Percentiles rank a stretch among this genome's conserved stretches.
These are phyloP conservation scores for Pituophis catenifer DNA, from an alignment of 2,113 vertebrate species.

Conservation along the genomic window DNA sequence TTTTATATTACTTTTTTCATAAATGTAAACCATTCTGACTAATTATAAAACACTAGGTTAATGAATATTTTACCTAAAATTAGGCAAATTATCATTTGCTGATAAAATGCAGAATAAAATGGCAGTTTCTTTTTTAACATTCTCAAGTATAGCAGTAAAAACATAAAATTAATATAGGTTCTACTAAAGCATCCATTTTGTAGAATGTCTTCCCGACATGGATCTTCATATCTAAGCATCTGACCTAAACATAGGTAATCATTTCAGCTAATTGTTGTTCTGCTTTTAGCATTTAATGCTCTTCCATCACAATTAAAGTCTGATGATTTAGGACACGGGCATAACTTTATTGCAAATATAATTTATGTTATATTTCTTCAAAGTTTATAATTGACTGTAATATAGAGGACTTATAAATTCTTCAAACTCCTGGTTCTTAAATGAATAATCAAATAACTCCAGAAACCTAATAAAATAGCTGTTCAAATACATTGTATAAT, in stretches of 20 bases:
- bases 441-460: neutral
- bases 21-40: neutral
- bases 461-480: slow-evolving; percentile 21
- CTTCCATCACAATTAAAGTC: neutral
- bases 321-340: neutral
- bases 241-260: neutral
- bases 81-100: neutral
- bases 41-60: neutral
- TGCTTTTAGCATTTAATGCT: neutral
- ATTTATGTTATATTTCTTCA: neutral
- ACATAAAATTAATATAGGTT: neutral
- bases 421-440: neutral
- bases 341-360: neutral
- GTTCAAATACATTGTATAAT: neutral
- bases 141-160: neutral
- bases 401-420: neutral
- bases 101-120: neutral
- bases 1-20: neutral
- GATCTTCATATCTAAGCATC: neutral
- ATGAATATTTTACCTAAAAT: neutral
- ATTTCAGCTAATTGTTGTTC: neutral
- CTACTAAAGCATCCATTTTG: neutral
- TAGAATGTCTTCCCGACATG: neutral
- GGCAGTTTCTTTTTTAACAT: neutral
- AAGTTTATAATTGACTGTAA: neutral